Conservation (phyloP, 2,113 vertebrate species). For the Semnornis frantzii region DNA sequence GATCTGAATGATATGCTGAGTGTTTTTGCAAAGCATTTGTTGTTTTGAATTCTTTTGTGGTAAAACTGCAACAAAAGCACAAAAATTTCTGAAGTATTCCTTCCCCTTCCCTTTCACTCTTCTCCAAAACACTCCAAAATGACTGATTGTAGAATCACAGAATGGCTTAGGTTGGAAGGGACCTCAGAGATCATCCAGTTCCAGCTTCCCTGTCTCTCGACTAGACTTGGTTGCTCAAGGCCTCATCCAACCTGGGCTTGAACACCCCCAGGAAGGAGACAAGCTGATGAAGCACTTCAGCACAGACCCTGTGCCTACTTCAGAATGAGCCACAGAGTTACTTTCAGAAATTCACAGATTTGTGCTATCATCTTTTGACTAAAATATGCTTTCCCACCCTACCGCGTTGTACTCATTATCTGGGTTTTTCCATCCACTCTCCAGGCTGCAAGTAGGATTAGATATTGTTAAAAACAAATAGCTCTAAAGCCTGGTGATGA, state of each 20-base stretch:
- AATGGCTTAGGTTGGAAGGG: too few species aligned
- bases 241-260: too few species aligned
- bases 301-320: not conserved
- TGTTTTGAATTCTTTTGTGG: not conserved
- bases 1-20: not conserved
- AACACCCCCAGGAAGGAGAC: too few species aligned
- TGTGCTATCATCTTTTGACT: not conserved
- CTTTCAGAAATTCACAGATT: not conserved
- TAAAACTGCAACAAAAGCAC: not conserved
- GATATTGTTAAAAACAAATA: not conserved
- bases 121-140: not conserved
- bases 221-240: too few species aligned
- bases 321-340: not conserved
- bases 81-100: not conserved
- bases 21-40: not conserved
- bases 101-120: not conserved
- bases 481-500: not conserved
- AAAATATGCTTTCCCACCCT: constrained; percentile 34
- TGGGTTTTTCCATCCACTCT: not conserved
- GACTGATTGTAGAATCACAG: too few species aligned
- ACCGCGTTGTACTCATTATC: not conserved
- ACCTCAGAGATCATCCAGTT: too few species aligned
- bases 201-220: too few species aligned
- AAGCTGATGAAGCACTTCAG: not conserved
- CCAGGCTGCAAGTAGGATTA: not conserved